Conservation (phyloP, 2,888 invertebrate genomes). For the Apodemia zela region DNA sequence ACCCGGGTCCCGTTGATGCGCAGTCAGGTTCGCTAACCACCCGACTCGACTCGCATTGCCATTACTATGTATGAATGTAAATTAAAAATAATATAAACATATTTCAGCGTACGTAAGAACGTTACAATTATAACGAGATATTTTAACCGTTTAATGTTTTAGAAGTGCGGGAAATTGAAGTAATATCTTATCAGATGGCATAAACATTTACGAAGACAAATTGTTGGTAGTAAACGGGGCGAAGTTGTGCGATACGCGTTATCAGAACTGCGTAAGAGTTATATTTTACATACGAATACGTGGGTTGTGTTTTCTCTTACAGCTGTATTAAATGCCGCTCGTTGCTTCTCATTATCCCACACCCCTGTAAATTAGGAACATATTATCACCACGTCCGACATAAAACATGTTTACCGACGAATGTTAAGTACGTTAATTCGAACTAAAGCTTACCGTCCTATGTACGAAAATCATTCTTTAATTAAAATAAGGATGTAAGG, state of each 20-base stretch:
- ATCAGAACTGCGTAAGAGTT: conserved; percentile 56
- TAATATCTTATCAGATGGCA: conserved; percentile 56
- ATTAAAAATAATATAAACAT: too few species aligned
- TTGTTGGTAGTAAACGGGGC: conserved; percentile 62
- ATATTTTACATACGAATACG: conserved; percentile 54
- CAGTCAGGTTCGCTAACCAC: too few species aligned
- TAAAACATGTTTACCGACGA: conserved; percentile 2
- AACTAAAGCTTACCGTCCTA: not conserved
- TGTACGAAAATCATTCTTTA: not conserved
- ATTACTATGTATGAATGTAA: too few species aligned
- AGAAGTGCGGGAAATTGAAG: conserved; percentile 31
- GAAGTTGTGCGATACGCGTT: conserved; percentile 72
- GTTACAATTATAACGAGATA: conserved; percentile 8
- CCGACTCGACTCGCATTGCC: too few species aligned
- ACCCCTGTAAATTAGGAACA: conserved; percentile 54
- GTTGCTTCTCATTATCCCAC: conserved; percentile 55
- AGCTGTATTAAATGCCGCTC: conserved; percentile 51
- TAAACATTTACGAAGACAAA: conserved; percentile 65
- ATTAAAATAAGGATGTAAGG: too few species aligned
- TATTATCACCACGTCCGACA: conserved; percentile 36
- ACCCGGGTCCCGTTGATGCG: too few species aligned
- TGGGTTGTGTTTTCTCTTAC: conserved; percentile 47
- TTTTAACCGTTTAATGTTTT: conserved; percentile 19
- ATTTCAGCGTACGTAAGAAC: not conserved
- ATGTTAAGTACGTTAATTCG: not conserved